Conservation (phyloP, 2,888 invertebrate species). For the Sthenelais limicola region DNA sequence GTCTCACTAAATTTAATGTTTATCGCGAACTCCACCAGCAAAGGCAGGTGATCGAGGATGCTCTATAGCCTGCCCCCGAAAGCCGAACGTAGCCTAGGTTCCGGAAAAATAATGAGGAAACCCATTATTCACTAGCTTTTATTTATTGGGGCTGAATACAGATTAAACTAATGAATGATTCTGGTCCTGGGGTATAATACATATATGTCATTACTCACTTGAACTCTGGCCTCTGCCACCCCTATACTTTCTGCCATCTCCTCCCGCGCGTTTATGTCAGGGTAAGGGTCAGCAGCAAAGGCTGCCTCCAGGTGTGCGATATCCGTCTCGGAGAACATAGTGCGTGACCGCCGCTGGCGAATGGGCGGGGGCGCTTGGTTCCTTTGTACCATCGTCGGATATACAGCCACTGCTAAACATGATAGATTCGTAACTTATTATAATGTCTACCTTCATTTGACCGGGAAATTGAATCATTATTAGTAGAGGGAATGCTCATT, state of each 20-base stretch:
- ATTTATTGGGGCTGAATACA: not conserved
- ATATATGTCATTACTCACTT: too few relatives aligned
- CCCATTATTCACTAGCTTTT: not conserved
- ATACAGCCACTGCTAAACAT: too few relatives aligned
- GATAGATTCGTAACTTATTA: too few relatives aligned
- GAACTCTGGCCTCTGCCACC: constrained; percentile 38
- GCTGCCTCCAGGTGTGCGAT: constrained; percentile 26
- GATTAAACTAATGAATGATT: not conserved
- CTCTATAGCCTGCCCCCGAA: too few relatives aligned
- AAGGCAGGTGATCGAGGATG: too few relatives aligned
- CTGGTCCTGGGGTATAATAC: not conserved
- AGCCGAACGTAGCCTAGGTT: not conserved
- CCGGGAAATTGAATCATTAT: too few relatives aligned
- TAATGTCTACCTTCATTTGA: too few relatives aligned
- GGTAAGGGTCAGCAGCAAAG: constrained; percentile 27
- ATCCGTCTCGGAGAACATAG: constrained; percentile 27
- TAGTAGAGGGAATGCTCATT: too few relatives aligned
- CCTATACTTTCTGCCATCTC: constrained; percentile 19
- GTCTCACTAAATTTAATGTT: too few relatives aligned
- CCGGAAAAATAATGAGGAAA: not conserved
- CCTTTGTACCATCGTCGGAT: too few relatives aligned
- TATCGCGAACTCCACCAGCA: too few relatives aligned
- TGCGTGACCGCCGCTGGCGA: constrained; percentile 26
- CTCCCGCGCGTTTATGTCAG: constrained; percentile 37
- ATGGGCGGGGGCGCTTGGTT: constrained; percentile 30